Percentiles rank a stretch among this genome's conserved stretches.
phyloP scores from a whole-genome alignment of 2,797 vertebrate genomes.

The Alca torda region DNA sequence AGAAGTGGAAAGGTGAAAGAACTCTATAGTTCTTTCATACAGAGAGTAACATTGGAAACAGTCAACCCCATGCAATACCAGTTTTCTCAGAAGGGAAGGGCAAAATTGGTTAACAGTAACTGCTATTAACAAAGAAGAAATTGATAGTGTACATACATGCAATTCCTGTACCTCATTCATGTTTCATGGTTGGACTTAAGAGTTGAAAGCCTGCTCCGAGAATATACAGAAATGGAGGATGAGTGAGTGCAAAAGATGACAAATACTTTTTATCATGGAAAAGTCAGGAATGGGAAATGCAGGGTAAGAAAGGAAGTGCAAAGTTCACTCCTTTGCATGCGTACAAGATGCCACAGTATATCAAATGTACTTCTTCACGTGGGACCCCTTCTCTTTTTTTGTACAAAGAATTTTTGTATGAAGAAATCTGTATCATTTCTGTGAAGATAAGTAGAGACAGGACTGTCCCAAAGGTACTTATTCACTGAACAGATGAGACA shows the following conservation, averaged over 20 bases:
- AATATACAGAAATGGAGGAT: not conserved
- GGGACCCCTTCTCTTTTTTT: not conserved
- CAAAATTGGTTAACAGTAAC: not conserved
- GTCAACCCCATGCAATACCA: not conserved
- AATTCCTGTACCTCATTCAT: not conserved
- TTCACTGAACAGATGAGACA: not conserved
- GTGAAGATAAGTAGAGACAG: not conserved
- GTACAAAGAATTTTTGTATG: not conserved
- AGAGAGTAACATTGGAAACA: not conserved
- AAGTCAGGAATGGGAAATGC: not conserved
- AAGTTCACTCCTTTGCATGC: not conserved
- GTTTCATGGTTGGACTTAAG: not conserved
- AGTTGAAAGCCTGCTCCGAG: not conserved
- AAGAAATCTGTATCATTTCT: not conserved
- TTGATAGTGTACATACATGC: not conserved
- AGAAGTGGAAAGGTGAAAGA: not conserved
- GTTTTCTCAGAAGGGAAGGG: not conserved
- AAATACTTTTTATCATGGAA: not conserved
- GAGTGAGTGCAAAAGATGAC: fast-evolving
- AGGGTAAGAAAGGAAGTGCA: not conserved
- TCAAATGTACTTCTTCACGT: not conserved
- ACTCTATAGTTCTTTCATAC: not conserved
- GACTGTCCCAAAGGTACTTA: not conserved
- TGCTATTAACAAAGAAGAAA: not conserved
- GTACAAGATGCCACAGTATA: not conserved